Conservation (phyloP, 2,888 invertebrate genomes). For the Dryococelus australis region DNA sequence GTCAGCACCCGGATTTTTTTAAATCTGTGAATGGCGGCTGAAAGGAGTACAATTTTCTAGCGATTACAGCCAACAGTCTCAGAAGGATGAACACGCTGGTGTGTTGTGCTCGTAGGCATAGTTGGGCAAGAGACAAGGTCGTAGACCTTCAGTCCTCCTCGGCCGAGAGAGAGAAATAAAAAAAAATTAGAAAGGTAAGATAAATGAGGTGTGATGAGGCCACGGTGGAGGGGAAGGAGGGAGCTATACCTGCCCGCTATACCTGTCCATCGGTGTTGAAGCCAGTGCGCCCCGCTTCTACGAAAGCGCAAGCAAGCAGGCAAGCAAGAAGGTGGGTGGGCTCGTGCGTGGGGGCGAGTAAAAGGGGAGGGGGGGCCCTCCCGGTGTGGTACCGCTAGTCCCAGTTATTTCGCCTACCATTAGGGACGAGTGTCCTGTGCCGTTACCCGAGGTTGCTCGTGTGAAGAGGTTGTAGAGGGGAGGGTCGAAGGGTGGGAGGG, state of each 20-base stretch:
- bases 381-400: slow-evolving; percentile 9
- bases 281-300: neutral
- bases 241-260: neutral
- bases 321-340: neutral
- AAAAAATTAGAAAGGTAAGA: neutral
- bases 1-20: no score
- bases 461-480: no score
- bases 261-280: neutral
- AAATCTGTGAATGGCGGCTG: no score
- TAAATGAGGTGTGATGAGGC: neutral
- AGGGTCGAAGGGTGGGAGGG: neutral
- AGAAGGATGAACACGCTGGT: neutral
- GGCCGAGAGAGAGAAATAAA: neutral
- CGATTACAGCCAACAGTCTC: neutral
- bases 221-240: neutral
- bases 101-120: neutral
- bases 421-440: neutral
- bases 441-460: neutral
- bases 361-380: neutral
- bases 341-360: neutral
- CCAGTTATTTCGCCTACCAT: slow-evolving; percentile 16
- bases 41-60: no score
- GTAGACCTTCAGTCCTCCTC: neutral
- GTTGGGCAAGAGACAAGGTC: neutral
- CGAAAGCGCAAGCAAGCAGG: neutral